Evolutionary conservation across 2,113 vertebrate genomes (phyloP), one percentile per base, ranked within the genome.

Genomic region (Chloropsis hardwickii): DNA sequence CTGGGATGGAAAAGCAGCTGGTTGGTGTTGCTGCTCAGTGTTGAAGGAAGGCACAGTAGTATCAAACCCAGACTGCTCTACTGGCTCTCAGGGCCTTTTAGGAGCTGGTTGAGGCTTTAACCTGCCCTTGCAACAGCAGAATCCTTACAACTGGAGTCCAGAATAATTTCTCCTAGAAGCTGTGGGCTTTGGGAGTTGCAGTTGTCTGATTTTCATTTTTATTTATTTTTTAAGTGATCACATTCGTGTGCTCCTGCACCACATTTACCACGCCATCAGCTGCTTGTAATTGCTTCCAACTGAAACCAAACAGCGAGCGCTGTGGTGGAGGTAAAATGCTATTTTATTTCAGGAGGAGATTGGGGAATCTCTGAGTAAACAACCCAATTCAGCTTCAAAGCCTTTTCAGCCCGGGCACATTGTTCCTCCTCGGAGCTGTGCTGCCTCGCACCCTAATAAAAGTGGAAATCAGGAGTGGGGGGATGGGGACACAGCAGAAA

Each of bases 371-470:
- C 33, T 85, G 11, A 7, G 95, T 95, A 96, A 96, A 95, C 87
- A 95, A 82, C 78, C 42, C 84, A 53, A 76, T 94, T 92, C 60
- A 45, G 88, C 95, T 94, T 94, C 95, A 94, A 74, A 97, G 95
- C 44, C 95, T 88, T 95, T 89, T 91, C 94, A 90, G 88, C 91
- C 58, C 8, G 3, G 20, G 39, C 0, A 44, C 93, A 96, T 96
- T 95, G 95, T 94, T 96, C 94, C 39, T 81, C 62, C 83, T 89
- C 20, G 44, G 85, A 95, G 95, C 93, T 4, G 40, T 5, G 31
- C 95, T 94, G 93, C 95, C 92, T 97, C 58, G 61, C 91, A 93
- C 93, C 85, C 81, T 90, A 88, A 92, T 97, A 92, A 94, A 95
- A 96, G 96, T 94, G 96, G 94, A 89, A 93, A 93, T 73, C 79